A percentile compares a stretch with the other conserved stretches of the same genome.
Conservation (phyloP, 2,888 invertebrate genomes). For the Ganaspis brasiliensis region DNA sequence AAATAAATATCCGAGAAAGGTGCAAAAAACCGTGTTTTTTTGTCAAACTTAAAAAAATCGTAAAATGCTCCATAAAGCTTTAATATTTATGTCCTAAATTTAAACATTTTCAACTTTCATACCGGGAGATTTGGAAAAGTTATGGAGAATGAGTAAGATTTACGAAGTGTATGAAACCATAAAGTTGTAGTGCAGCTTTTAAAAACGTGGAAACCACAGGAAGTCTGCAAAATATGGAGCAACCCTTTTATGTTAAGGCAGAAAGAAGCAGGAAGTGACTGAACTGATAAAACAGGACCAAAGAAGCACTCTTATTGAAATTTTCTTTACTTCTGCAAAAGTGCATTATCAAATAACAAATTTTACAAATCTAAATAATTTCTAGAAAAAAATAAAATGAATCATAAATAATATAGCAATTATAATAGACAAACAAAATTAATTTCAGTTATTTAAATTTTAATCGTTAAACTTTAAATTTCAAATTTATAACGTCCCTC, state of each 20-base stretch:
- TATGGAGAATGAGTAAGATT: constrained; percentile 5
- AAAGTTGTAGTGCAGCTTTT: constrained; percentile 8
- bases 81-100: neutral
- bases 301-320: neutral
- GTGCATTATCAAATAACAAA: neutral
- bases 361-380: neutral
- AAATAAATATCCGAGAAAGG: no score
- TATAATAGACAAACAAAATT: no score
- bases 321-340: neutral
- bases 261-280: constrained; percentile 4
- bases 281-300: constrained; percentile 13
- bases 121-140: constrained; percentile 11
- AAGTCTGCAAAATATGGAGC: constrained; percentile 31
- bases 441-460: no score
- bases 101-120: constrained; percentile 27
- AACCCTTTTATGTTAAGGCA: constrained; percentile 20
- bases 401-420: no score
- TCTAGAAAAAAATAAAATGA: no score
- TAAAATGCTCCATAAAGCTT: neutral
- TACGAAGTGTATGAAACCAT: constrained; percentile 41
- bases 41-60: neutral
- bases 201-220: constrained; percentile 14
- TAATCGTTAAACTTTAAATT: no score
- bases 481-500: no score
- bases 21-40: neutral